A percentile compares a stretch with the other conserved stretches of the same genome.
Evolutionary conservation across 2,888 invertebrate genomes (phyloP).

Genomic region (Xanthorhoe spadicearia): DNA sequence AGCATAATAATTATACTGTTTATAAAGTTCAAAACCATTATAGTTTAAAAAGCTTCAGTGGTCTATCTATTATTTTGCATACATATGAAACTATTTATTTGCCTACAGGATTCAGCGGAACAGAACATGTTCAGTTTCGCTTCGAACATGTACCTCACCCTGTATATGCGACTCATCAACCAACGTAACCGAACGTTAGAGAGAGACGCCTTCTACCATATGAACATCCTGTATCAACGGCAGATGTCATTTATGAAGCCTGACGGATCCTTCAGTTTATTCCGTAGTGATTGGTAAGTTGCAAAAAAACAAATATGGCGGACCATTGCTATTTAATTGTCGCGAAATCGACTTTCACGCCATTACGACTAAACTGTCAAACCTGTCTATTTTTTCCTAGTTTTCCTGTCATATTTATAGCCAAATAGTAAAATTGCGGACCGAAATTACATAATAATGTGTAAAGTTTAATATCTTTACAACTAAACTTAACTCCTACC

Average conservation of each 20-base stretch:
- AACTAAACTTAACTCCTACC: no score
- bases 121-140: slow-evolving; percentile 99
- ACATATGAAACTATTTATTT: background rate
- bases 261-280: slow-evolving; percentile 96
- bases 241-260: slow-evolving; percentile 95
- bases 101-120: slow-evolving; percentile 91
- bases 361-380: no score
- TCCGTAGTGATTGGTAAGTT: slow-evolving; percentile 95
- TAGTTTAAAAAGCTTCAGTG: no score
- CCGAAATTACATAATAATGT: no score
- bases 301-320: slow-evolving; percentile 47
- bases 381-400: no score
- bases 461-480: no score
- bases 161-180: slow-evolving; percentile 96
- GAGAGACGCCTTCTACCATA: slow-evolving; percentile 91
- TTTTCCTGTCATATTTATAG: no score
- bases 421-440: no score
- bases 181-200: slow-evolving; percentile 93
- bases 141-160: slow-evolving; percentile 94
- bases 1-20: no score
- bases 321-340: background rate
- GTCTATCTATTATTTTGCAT: no score
- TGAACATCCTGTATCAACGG: slow-evolving; percentile 95
- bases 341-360: no score
- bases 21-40: no score